Evolutionary conservation across 2,113 vertebrate species (phyloP), one percentile per base, ranked within the genome.

Genomic region (Neogale vison): DNA sequence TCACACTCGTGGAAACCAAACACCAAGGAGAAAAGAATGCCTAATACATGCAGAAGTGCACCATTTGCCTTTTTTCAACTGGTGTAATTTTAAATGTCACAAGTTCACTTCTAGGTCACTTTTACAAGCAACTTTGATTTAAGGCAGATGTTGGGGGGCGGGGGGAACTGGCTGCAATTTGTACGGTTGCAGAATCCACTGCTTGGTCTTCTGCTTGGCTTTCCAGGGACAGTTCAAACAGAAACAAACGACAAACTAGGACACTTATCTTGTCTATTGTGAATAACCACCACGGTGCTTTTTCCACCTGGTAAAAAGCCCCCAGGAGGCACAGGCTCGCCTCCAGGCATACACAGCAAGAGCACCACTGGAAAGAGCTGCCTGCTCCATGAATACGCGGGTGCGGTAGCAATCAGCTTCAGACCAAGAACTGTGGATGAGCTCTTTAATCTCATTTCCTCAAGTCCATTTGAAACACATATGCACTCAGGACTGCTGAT

Each of bases 31-130:
- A 36, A 93, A 96, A 97, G 69, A 98, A 96, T 79, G 95, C 97
- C 69, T 61, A 50, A 21, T 24, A 59, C 11, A 71, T 21, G 55
- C 76, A 61, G 57, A 93, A 90, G 71, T 69, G 81, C 82, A 88
- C 76, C 92, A 59, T 45, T 86, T 90, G 94, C 92, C 42, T 88
- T 90, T 90, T 93, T 96, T 82, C 72, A 79, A 83, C 88, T 72
- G 92, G 84, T 96, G 69, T 89, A 63, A 96, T 90, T 97, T 96
- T 96, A 95, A 97, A 96, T 97, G 96, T 97, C 97, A 55, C 89
- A 95, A 97, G 96, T 95, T 97, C 94, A 71, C 88, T 97, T 97
- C 95, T 97, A 93, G 61, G 96, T 98, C 93, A 96, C 79, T 90
- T 97, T 93, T 97, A 88, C 92, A 94, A 86, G 93, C 7, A 72